These are phyloP conservation scores for Zelleria hepariella DNA, from an alignment of 2,888 invertebrate genomes.

Conservation along the genomic window DNA sequence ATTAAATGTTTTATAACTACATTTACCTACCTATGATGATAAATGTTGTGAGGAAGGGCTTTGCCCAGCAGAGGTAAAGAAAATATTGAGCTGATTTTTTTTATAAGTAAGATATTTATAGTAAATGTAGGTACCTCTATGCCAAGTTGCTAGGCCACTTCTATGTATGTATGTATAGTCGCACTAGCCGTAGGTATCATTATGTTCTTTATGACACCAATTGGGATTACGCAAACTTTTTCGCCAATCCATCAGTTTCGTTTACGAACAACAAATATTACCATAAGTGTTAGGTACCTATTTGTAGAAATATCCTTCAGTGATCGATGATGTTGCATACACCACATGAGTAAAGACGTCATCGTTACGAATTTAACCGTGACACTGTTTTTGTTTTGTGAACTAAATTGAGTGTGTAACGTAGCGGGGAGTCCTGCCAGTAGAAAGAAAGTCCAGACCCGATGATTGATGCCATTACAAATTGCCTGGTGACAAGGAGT, in stretches of 20 bases:
- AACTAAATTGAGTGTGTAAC: not conserved
- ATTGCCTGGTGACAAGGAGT: constrained; percentile 20
- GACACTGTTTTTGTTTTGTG: not conserved
- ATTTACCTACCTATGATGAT: too few relatives aligned
- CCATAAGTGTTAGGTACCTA: too few relatives aligned
- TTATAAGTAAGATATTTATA: too few relatives aligned
- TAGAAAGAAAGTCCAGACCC: not conserved
- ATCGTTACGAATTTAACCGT: not conserved
- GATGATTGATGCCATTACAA: not conserved
- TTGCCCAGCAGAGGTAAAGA: too few relatives aligned
- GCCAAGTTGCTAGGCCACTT: too few relatives aligned
- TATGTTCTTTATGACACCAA: not conserved
- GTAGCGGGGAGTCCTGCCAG: not conserved
- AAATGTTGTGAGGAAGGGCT: too few relatives aligned
- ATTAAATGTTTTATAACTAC: too few relatives aligned
- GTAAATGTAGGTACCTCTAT: too few relatives aligned
- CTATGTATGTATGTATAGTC: too few relatives aligned
- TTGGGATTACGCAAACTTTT: not conserved
- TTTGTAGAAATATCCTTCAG: not conserved
- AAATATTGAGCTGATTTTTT: too few relatives aligned
- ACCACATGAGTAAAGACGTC: not conserved
- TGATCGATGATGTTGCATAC: not conserved
- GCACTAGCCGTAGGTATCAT: not conserved
- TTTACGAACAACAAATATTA: not conserved
- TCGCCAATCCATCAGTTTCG: not conserved